These are phyloP conservation scores for Rhombomys opimus DNA, from an alignment of 2,113 vertebrate species.

Conservation along the genomic window DNA sequence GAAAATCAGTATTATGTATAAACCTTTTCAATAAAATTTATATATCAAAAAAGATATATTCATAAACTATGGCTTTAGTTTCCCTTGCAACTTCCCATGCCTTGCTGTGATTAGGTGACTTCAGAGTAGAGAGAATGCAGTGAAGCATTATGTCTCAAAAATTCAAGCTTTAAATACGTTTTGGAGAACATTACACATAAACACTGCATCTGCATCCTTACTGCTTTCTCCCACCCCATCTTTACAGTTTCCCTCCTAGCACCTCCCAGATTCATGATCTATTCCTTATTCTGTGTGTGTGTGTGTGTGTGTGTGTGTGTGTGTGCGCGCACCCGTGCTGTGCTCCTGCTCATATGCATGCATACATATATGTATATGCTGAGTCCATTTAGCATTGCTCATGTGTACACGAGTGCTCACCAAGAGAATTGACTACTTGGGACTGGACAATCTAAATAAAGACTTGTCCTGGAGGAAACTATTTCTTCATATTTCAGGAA, in stretches of 20 bases:
- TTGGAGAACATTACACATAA: neutral
- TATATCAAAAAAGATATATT: neutral
- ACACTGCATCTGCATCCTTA: no score
- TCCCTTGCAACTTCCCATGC: neutral
- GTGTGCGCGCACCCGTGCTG: no score
- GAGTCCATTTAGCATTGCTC: no score
- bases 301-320: no score
- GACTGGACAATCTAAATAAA: no score
- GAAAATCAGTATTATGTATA: no score
- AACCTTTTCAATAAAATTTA: no score
- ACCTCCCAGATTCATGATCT: neutral
- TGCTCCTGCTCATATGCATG: no score
- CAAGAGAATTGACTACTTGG: no score
- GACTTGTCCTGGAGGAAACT: neutral
- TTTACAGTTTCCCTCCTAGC: neutral
- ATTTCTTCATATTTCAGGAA: neutral
- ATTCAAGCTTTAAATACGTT: neutral
- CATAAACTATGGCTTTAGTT: no score
- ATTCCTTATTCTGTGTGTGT: neutral
- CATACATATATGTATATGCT: no score
- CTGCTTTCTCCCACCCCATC: neutral
- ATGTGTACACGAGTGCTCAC: no score
- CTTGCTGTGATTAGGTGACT: neutral
- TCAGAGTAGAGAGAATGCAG: neutral
- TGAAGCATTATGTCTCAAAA: neutral